Percentiles rank a stretch among this genome's conserved stretches.
These are phyloP conservation scores for Sander vitreus DNA, from an alignment of 2,113 vertebrate species.

Conservation along the genomic window DNA sequence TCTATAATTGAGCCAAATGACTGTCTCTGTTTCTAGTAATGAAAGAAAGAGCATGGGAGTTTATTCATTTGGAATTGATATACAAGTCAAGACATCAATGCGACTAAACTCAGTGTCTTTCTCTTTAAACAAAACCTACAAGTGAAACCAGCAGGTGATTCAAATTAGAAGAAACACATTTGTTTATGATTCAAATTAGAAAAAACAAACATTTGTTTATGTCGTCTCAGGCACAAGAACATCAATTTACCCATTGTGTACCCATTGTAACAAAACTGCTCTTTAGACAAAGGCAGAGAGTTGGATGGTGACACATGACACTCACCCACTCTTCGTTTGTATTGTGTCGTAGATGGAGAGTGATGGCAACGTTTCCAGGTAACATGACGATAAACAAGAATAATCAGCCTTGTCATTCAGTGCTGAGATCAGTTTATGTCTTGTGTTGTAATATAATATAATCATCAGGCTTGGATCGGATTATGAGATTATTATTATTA, in stretches of 20 bases:
- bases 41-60: background rate
- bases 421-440: background rate
- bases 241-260: background rate
- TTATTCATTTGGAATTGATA: background rate
- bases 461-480: background rate
- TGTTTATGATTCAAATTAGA: slow-evolving; percentile 22
- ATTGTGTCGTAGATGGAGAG: background rate
- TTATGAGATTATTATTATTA: too few relatives aligned
- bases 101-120: background rate
- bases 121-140: slow-evolving; percentile 10
- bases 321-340: background rate
- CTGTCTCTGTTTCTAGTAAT: background rate
- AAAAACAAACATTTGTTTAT: slow-evolving; percentile 12
- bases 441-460: background rate
- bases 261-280: background rate
- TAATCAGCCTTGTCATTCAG: slow-evolving; percentile 10
- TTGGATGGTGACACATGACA: background rate
- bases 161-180: background rate
- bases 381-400: slow-evolving; percentile 2
- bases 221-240: background rate
- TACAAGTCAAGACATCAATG: background rate
- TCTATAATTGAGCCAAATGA: background rate
- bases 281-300: background rate
- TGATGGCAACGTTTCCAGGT: slow-evolving; percentile 32
- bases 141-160: background rate